Conservation (phyloP, 2,113 vertebrate genomes). For the Phyllostomus discolor region DNA sequence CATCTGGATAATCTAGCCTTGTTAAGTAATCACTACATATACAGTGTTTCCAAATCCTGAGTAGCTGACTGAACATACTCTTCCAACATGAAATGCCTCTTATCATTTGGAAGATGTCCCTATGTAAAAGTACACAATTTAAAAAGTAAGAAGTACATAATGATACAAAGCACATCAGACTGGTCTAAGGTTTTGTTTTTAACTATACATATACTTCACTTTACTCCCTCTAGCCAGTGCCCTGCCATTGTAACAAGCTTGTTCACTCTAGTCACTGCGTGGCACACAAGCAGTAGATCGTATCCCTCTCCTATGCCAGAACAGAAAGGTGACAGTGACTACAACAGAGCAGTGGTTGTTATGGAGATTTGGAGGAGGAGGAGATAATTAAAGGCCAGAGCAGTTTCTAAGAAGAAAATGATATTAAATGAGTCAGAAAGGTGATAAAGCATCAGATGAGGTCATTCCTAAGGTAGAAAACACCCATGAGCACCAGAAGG, state of each 20-base stretch:
- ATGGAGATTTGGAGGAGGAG: background rate
- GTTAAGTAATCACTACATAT: background rate
- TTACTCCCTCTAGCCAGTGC: background rate
- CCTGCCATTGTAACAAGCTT: background rate
- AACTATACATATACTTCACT: background rate
- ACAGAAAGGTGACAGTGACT: background rate
- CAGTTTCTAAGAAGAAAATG: background rate
- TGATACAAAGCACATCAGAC: background rate
- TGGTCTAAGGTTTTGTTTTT: background rate
- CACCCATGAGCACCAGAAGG: background rate
- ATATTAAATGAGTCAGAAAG: background rate
- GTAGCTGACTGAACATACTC: background rate
- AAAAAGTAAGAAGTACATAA: background rate
- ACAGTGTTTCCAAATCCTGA: conserved; percentile 3
- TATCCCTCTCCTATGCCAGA: background rate
- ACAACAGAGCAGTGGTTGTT: background rate
- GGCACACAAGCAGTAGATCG: background rate
- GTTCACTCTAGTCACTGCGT: background rate
- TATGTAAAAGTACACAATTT: background rate
- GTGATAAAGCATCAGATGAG: background rate
- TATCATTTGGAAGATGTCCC: background rate
- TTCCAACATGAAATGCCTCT: background rate
- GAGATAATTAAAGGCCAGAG: background rate
- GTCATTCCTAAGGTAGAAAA: background rate
- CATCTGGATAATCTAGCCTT: background rate